Percentiles rank a stretch among this genome's conserved stretches.
Conservation (phyloP, 30 jellyfish, hydroid and myxozoan genomes). For the Catostylus mosaicus region DNA sequence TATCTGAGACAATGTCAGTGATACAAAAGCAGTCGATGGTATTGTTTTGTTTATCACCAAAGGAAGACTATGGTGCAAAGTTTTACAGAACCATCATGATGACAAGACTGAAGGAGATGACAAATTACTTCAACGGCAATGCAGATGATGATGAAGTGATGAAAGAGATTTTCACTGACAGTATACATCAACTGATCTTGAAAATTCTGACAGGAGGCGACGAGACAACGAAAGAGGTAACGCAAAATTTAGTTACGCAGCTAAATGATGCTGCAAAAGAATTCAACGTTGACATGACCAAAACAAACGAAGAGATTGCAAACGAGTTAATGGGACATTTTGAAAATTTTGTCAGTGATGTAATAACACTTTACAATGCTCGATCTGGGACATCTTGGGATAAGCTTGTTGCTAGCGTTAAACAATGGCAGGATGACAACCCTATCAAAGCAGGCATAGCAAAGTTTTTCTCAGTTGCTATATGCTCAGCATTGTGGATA, state of each 20-base stretch:
- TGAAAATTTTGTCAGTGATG: constrained; percentile 6
- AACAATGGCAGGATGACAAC: constrained; percentile 7
- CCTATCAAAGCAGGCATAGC: constrained; percentile 6
- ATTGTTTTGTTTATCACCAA: constrained; percentile 45
- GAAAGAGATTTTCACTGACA: constrained; percentile 34
- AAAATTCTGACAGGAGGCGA: constrained; percentile 41
- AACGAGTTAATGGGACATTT: constrained; percentile 25
- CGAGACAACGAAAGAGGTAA: constrained; percentile 36
- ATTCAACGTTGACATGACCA: constrained; percentile 22
- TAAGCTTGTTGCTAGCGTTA: constrained; percentile 18
- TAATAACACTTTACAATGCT: not conserved
- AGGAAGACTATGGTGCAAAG: constrained; percentile 40
- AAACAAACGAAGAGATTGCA: constrained; percentile 27
- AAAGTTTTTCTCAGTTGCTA: constrained; percentile 3
- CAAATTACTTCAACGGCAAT: constrained; percentile 34
- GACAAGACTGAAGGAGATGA: constrained; percentile 43
- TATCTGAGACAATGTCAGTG: constrained; percentile 23
- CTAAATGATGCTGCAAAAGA: constrained; percentile 42
- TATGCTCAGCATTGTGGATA: constrained; percentile 44
- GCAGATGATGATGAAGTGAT: constrained; percentile 16
- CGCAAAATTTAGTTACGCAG: constrained; percentile 3
- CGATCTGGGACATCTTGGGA: constrained; percentile 33
- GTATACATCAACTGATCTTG: constrained; percentile 37
- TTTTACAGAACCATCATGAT: constrained; percentile 44
- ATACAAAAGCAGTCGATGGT: constrained; percentile 68